Conservation (phyloP, 2,797 vertebrate genomes). For the Pelobates cultripes region DNA sequence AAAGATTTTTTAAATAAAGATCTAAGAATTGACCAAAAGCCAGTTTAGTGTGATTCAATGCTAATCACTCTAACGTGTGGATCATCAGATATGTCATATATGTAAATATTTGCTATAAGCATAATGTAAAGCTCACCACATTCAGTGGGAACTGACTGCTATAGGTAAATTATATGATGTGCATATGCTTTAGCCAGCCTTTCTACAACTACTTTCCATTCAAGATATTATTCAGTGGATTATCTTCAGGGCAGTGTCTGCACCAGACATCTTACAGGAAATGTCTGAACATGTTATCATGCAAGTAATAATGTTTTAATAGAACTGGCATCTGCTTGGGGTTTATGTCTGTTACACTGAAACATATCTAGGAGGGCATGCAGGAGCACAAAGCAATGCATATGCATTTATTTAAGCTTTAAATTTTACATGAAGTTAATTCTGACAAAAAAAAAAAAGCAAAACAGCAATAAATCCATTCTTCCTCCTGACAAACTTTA, state of each 20-base stretch:
- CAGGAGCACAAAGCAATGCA: not conserved
- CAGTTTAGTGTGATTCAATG: too few species aligned
- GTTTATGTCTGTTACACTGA: conserved; percentile 5
- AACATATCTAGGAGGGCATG: not conserved
- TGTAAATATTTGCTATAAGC: too few species aligned
- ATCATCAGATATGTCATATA: too few species aligned
- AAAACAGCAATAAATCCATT: too few species aligned
- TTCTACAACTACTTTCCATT: not conserved
- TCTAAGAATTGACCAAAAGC: too few species aligned
- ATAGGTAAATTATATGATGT: too few species aligned
- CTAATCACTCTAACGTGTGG: too few species aligned
- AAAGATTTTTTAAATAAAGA: too few species aligned
- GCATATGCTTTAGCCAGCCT: too few species aligned
- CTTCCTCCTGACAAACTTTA: too few species aligned
- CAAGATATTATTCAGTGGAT: not conserved
- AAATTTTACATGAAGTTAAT: not conserved
- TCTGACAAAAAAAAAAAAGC: not conserved
- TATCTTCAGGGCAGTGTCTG: not conserved
- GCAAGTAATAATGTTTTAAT: not conserved
- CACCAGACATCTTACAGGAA: not conserved
- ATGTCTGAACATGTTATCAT: conserved; percentile 7
- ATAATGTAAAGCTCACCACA: too few species aligned
- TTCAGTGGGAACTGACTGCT: too few species aligned
- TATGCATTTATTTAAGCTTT: not conserved
- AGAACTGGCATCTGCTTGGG: not conserved